A percentile compares a stretch with the other conserved stretches of the same genome.
phyloP scores from a whole-genome alignment of 2,888 invertebrate species.

The Ischnus inquisitorius region DNA sequence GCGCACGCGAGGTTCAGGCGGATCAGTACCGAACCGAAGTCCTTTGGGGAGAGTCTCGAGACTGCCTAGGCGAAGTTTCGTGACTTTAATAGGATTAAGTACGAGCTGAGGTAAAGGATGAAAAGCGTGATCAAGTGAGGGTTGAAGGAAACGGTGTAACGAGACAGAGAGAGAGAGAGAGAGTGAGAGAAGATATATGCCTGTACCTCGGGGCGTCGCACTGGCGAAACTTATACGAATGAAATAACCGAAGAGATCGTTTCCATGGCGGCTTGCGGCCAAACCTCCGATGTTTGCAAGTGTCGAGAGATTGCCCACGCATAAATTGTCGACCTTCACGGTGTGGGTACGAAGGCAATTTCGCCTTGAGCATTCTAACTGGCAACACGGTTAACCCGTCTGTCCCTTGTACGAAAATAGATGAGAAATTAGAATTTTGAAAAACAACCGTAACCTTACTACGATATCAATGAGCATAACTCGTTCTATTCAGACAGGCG shows the following conservation, averaged over 20 bases:
- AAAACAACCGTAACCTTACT: no score
- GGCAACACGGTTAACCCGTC: constrained; percentile 10
- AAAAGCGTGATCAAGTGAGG: constrained; percentile 24
- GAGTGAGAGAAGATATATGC: no score
- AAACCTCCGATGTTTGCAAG: constrained; percentile 50
- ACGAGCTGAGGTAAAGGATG: constrained; percentile 21
- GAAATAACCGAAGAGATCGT: constrained; percentile 68
- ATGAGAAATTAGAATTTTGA: no score
- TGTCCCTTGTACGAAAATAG: no score
- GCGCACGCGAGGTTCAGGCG: constrained; percentile 25
- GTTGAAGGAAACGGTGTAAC: not conserved
- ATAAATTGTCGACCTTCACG: constrained; percentile 46
- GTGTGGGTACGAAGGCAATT: constrained; percentile 30
- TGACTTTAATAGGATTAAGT: constrained; percentile 76
- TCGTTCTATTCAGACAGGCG: no score
- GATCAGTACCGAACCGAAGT: constrained; percentile 59
- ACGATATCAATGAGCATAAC: no score
- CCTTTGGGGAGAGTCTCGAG: constrained; percentile 33
- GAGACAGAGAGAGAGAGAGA: not conserved
- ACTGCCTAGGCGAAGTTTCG: constrained; percentile 70
- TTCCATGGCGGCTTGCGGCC: constrained; percentile 33
- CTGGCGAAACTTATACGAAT: constrained; percentile 65
- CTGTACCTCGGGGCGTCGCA: not conserved
- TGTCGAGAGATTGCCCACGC: constrained; percentile 45
- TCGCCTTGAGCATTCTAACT: constrained; percentile 20